phyloP scores from a whole-genome alignment of 2,113 vertebrate genomes.

The Arenaria interpres region DNA sequence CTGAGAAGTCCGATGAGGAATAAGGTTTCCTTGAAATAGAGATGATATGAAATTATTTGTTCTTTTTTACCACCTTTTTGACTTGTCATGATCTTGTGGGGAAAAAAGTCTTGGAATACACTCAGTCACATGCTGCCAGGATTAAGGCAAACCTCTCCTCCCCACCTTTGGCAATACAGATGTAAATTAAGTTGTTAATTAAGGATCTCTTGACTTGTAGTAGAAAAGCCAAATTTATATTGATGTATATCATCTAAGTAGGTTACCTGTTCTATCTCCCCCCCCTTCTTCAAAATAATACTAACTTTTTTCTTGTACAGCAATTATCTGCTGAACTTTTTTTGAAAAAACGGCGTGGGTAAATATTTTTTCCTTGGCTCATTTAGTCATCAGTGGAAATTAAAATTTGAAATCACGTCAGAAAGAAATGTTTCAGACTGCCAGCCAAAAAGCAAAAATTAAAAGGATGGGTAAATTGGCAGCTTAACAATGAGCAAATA shows the following conservation, averaged over 20 bases:
- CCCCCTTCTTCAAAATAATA: background rate
- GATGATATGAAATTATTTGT: background rate
- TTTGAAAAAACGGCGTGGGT: background rate
- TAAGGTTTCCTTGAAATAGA: background rate
- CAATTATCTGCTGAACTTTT: background rate
- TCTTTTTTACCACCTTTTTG: background rate
- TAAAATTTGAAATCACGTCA: conserved; percentile 6
- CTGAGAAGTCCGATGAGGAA: background rate
- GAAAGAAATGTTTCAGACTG: conserved; percentile 1
- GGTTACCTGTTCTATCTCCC: background rate
- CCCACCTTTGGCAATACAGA: background rate
- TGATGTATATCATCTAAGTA: background rate
- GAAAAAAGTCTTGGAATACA: background rate
- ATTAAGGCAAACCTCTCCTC: background rate
- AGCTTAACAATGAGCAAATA: conserved; percentile 9
- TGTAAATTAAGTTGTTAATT: background rate
- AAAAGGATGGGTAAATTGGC: conserved; percentile 24
- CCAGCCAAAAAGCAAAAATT: conserved; percentile 22
- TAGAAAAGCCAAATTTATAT: background rate
- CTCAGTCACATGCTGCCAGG: background rate
- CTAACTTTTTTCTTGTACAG: background rate
- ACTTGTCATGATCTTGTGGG: background rate
- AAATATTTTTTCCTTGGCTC: background rate
- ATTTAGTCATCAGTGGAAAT: background rate
- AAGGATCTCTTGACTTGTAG: background rate